These are phyloP conservation scores for Phocides pigmalion DNA, from an alignment of 1,140 invertebrate genomes.

Conservation along the genomic window DNA sequence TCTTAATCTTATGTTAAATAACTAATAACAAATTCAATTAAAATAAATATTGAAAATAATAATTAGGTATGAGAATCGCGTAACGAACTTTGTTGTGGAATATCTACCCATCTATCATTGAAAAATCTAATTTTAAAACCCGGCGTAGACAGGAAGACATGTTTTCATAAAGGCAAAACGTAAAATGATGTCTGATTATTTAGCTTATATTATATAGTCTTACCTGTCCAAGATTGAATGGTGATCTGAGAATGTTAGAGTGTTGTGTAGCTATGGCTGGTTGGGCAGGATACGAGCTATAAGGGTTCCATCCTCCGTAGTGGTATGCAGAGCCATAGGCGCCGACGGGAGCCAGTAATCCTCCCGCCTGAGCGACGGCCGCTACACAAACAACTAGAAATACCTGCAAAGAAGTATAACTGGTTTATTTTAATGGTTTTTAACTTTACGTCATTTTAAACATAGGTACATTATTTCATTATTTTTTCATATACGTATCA, in stretches of 20 bases:
- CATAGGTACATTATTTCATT: too few relatives aligned
- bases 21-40: too few relatives aligned
- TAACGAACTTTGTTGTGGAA: too few relatives aligned
- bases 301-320: constrained; percentile 63
- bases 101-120: too few relatives aligned
- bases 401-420: constrained; percentile 61
- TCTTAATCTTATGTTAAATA: too few relatives aligned
- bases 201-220: background rate
- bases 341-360: constrained; percentile 47
- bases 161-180: too few relatives aligned
- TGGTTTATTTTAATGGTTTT: background rate
- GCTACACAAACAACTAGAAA: constrained; percentile 72
- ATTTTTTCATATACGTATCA: too few relatives aligned
- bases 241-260: constrained; percentile 85
- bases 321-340: constrained; percentile 50
- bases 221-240: constrained; percentile 85
- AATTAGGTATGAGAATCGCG: too few relatives aligned
- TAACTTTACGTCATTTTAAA: background rate
- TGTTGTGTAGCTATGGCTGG: constrained; percentile 85
- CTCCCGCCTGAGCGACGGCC: constrained; percentile 57
- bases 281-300: constrained; percentile 71
- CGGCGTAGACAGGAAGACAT: too few relatives aligned
- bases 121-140: too few relatives aligned
- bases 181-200: too few relatives aligned
- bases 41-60: too few relatives aligned